A percentile compares a stretch with the other conserved stretches of the same genome.
phyloP scores from a whole-genome alignment of 2,888 invertebrate species.

The Ischnura elegans region DNA sequence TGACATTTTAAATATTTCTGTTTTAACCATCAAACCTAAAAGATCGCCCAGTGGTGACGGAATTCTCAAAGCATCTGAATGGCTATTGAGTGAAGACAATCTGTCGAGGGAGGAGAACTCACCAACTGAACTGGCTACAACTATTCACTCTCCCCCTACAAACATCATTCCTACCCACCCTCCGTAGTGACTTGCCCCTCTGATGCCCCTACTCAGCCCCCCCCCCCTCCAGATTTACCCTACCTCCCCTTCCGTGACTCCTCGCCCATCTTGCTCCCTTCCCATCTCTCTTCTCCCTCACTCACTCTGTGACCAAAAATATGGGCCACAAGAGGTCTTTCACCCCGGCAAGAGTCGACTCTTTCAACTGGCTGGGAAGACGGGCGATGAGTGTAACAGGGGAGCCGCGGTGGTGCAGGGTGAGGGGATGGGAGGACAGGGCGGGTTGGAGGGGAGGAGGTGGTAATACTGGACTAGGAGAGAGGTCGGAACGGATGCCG shows the following conservation, averaged over 20 bases:
- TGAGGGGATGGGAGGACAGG: not conserved
- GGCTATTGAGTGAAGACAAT: no score
- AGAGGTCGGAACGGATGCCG: not conserved
- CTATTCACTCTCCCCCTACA: not conserved
- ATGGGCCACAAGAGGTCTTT: slow-evolving; percentile 58
- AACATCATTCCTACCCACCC: not conserved
- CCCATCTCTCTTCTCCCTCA: not conserved
- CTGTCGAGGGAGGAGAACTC: no score
- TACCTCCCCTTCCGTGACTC: slow-evolving; percentile 33
- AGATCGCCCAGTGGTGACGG: no score
- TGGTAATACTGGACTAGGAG: slow-evolving; percentile 23
- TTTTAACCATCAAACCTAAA: no score
- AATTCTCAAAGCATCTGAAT: no score
- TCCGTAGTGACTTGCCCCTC: not conserved
- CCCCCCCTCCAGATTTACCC: slow-evolving; percentile 8
- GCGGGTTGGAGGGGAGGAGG: not conserved
- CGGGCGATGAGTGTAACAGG: slow-evolving; percentile 37
- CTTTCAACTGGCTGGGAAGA: slow-evolving; percentile 28
- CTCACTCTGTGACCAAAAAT: slow-evolving; percentile 59
- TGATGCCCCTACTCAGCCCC: not conserved
- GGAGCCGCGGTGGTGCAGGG: not conserved
- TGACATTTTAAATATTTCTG: no score
- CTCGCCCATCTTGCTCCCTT: not conserved
- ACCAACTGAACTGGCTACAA: not conserved
- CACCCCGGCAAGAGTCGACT: no score